Percentiles rank a stretch among this genome's conserved stretches.
These are phyloP conservation scores for Python bivittatus DNA, from an alignment of 2,113 vertebrate species.

Conservation along the genomic window DNA sequence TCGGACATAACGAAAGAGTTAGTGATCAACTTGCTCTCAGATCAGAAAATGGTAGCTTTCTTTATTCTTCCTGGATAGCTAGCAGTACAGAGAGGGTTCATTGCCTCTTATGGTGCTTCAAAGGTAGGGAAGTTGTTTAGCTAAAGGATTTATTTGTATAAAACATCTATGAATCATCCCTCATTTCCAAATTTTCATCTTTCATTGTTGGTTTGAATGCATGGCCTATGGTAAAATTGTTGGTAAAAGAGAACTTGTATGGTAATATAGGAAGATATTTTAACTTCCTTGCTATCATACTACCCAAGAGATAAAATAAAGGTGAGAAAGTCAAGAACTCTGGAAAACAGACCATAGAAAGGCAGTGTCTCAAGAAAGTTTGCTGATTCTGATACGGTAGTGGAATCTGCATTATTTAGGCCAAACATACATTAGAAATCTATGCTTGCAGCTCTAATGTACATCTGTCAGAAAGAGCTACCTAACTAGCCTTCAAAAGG, in stretches of 20 bases:
- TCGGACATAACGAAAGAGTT: not conserved
- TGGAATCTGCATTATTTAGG: not conserved
- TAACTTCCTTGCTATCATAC: not conserved
- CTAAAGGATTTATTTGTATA: not conserved
- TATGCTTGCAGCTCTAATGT: not conserved
- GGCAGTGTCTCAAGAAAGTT: not conserved
- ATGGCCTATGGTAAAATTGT: not conserved
- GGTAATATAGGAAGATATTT: not conserved
- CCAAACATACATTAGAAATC: not conserved
- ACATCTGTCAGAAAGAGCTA: not conserved
- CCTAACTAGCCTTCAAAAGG: not conserved
- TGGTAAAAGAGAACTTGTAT: not conserved
- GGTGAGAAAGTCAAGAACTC: not conserved
- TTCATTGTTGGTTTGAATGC: not conserved
- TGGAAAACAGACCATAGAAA: not conserved
- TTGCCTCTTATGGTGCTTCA: not conserved
- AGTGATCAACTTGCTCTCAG: not conserved
- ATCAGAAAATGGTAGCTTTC: not conserved
- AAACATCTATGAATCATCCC: not conserved
- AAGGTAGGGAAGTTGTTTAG: not conserved
- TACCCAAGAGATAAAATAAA: not conserved
- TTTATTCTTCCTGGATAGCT: not conserved
- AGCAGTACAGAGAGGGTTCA: not conserved
- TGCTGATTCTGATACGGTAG: not conserved
- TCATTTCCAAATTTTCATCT: not conserved